These are phyloP conservation scores for Xiphophorus birchmanni DNA, from an alignment of 2,797 vertebrate species.

Conservation along the genomic window DNA sequence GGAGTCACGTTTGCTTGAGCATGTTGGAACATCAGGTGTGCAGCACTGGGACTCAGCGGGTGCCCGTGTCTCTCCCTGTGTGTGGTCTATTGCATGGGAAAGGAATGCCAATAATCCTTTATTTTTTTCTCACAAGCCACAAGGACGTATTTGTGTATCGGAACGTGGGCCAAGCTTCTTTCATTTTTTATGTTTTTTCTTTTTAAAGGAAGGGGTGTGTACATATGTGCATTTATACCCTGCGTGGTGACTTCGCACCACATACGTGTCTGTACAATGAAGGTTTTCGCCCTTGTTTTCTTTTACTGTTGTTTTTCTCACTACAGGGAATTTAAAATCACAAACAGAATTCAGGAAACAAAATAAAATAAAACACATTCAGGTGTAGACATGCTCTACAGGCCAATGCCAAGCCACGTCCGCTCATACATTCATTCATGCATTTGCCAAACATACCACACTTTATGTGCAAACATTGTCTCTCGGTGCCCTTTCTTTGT, in stretches of 20 bases:
- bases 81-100: conserved; percentile 46
- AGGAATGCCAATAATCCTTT: conserved; percentile 37
- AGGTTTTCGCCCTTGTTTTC: conserved; percentile 23
- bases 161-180: background rate
- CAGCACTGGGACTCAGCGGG: conserved; percentile 54
- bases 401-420: conserved; percentile 26
- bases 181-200: background rate
- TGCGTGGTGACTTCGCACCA: conserved; percentile 39
- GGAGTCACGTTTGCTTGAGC: conserved; percentile 38
- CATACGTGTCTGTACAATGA: conserved; percentile 32
- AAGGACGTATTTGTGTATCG: conserved; percentile 36
- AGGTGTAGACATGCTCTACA: conserved; percentile 61
- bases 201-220: background rate
- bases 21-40: conserved; percentile 62
- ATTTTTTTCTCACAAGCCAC: background rate
- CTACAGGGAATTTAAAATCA: conserved; percentile 49
- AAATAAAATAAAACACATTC: conserved; percentile 40
- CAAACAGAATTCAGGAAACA: conserved; percentile 38
- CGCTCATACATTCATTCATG: conserved; percentile 72
- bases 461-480: conserved; percentile 48
- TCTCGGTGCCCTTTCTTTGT: background rate
- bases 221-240: conserved; percentile 37
- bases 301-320: conserved; percentile 46
- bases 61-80: conserved; percentile 56
- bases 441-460: conserved; percentile 40